These are phyloP conservation scores for Tetrax tetrax DNA, from an alignment of 2,113 vertebrate genomes.

Conservation along the genomic window DNA sequence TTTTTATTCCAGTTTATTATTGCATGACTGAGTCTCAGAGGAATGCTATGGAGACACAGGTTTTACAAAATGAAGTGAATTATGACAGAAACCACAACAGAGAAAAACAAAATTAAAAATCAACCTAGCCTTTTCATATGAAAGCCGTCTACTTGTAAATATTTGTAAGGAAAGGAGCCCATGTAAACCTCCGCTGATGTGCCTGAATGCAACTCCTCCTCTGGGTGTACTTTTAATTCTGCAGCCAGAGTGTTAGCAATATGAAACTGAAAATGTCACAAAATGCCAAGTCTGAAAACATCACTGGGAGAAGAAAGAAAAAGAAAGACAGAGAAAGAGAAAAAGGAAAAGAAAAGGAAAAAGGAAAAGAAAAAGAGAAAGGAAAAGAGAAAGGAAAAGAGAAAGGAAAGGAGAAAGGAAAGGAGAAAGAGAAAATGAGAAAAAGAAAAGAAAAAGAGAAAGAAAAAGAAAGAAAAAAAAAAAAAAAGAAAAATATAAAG, in stretches of 20 bases:
- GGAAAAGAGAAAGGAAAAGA: not conserved
- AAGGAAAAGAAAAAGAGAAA: not conserved
- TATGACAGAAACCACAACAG: not conserved
- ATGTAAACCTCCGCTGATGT: conserved; percentile 62
- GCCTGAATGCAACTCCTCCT: conserved; percentile 76
- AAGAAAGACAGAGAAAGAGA: not conserved
- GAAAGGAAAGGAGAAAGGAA: not conserved
- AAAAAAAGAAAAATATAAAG: not conserved
- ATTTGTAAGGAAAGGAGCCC: conserved; percentile 43
- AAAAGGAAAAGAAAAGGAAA: not conserved
- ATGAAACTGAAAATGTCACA: conserved; percentile 90
- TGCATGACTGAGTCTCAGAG: not conserved
- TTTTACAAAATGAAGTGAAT: not conserved
- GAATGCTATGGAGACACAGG: not conserved
- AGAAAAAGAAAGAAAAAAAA: not conserved
- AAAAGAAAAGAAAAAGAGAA: no score
- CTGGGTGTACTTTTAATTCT: conserved; percentile 84
- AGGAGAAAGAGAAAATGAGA: not conserved
- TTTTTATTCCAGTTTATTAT: not conserved
- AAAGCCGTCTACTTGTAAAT: conserved; percentile 35
- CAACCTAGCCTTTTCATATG: not conserved
- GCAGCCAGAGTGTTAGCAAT: conserved; percentile 80
- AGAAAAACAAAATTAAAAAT: not conserved
- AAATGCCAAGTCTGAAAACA: conserved; percentile 87
- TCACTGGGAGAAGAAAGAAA: conserved; percentile 37